phyloP scores from a whole-genome alignment of 2,113 vertebrate genomes.

The Anarrhichthys ocellatus region DNA sequence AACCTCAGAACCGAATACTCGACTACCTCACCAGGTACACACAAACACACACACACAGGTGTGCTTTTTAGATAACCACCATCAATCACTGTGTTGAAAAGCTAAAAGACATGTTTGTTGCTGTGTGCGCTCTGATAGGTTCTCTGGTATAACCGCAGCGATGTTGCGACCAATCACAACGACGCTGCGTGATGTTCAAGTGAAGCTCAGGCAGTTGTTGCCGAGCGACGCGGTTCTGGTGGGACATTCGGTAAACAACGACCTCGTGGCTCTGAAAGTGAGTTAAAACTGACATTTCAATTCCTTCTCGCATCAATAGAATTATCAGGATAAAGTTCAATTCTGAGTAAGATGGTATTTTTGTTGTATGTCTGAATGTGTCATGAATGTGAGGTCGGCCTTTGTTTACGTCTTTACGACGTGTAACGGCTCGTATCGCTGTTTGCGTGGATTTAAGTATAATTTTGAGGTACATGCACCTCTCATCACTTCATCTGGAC shows the following conservation, averaged over 20 bases:
- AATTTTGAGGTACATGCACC: too few species aligned
- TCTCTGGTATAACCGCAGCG: constrained; percentile 88
- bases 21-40: constrained; percentile 89
- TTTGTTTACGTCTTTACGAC: not conserved
- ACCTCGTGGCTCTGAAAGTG: constrained; percentile 89
- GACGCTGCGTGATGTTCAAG: constrained; percentile 86
- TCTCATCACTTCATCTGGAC: not conserved
- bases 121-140: constrained; percentile 77
- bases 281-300: constrained; percentile 50
- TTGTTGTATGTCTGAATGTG: not conserved
- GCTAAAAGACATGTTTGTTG: not conserved
- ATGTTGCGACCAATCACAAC: constrained; percentile 87
- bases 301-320: not conserved
- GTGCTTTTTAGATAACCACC: not conserved
- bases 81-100: not conserved
- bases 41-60: not conserved
- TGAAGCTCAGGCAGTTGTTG: constrained; percentile 82
- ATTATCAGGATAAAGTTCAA: not conserved
- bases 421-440: too few species aligned
- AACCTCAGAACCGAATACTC: constrained; percentile 83
- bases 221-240: constrained; percentile 90
- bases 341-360: not conserved
- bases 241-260: constrained; percentile 89
- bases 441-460: too few species aligned
- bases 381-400: not conserved